These are phyloP conservation scores for Patella depressa DNA, from an alignment of 2,888 invertebrate genomes.

Conservation along the genomic window DNA sequence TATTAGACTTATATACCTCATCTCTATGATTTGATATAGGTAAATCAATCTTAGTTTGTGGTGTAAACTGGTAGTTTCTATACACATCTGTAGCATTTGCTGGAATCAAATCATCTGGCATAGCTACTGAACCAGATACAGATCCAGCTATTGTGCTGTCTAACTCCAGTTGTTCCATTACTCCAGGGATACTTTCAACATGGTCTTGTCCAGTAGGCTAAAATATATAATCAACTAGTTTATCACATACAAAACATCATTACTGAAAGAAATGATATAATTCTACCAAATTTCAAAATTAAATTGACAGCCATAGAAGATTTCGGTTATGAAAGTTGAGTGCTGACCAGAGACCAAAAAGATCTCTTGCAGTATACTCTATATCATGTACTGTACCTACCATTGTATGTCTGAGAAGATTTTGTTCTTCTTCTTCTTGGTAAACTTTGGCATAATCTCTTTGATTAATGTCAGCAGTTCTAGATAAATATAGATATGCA, in stretches of 20 bases:
- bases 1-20: constrained; percentile 43
- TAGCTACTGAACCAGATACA: constrained; percentile 36
- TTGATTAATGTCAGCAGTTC: constrained; percentile 8
- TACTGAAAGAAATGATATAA: not conserved
- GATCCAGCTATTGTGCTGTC: constrained; percentile 49
- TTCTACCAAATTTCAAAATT: not conserved
- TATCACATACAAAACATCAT: not conserved
- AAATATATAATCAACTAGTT: no score
- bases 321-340: no score
- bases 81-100: constrained; percentile 63
- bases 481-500: no score
- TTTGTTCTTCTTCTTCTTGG: constrained; percentile 43
- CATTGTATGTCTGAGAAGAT: constrained; percentile 35
- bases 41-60: constrained; percentile 53
- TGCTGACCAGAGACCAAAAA: no score
- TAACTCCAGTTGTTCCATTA: constrained; percentile 53
- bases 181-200: not conserved
- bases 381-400: constrained; percentile 13
- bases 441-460: constrained; percentile 44
- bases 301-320: not conserved
- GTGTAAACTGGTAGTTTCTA: constrained; percentile 58
- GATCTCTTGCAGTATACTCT: not conserved
- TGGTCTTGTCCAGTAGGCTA: no score
- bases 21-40: constrained; percentile 58
- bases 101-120: constrained; percentile 57